Evolutionary conservation across 2,113 vertebrate species (phyloP).

Genomic region (Propithecus coquereli): DNA sequence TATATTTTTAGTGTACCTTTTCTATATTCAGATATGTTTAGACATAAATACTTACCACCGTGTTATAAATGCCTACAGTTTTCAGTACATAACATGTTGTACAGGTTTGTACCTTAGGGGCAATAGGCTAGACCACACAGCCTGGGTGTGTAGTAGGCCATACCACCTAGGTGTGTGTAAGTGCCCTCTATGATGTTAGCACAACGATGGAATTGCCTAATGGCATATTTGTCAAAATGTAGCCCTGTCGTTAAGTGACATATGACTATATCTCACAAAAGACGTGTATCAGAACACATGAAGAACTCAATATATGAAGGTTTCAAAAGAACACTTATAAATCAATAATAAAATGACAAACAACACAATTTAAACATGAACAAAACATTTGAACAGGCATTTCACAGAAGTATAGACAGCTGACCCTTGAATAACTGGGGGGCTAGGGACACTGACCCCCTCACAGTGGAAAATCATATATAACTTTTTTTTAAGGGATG

Average conservation of each 20-base stretch:
- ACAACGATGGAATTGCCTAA: neutral
- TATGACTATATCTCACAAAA: neutral
- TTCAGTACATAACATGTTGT: neutral
- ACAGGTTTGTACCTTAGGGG: neutral
- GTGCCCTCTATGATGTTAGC: neutral
- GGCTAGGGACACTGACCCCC: too few species aligned
- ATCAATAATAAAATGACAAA: neutral
- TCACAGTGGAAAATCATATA: too few species aligned
- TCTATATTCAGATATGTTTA: neutral
- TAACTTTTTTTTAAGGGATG: too few species aligned
- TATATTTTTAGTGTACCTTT: neutral
- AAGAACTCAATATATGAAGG: neutral
- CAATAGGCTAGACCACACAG: neutral
- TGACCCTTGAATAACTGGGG: too few species aligned
- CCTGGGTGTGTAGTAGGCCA: neutral
- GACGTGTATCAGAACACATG: neutral
- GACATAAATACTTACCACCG: neutral
- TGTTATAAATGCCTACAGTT: neutral
- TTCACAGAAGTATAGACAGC: too few species aligned
- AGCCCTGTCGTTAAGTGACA: neutral
- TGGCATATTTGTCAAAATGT: too few species aligned
- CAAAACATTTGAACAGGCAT: neutral
- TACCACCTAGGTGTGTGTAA: neutral
- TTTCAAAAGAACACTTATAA: neutral
- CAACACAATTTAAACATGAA: neutral